Conservation (phyloP, 2,888 invertebrate species). For the Campoplex nolae region DNA sequence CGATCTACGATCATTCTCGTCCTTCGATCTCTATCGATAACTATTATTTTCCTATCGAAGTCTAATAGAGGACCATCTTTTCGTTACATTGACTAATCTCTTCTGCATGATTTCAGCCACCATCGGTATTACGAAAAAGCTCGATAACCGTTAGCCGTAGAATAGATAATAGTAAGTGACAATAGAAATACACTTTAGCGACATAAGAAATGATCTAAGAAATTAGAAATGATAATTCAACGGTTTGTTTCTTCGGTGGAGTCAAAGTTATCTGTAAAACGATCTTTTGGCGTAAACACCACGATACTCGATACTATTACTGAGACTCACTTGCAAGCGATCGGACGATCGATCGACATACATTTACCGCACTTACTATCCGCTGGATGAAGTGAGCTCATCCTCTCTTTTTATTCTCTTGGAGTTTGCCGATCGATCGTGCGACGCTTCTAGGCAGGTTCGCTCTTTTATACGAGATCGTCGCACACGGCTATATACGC, state of each 20-base stretch:
- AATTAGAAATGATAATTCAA: conserved; percentile 56
- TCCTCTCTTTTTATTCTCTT: conserved; percentile 33
- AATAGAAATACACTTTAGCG: conserved; percentile 32
- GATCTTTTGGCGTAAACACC: conserved; percentile 60
- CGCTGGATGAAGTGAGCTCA: conserved; percentile 23
- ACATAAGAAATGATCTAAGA: conserved; percentile 50
- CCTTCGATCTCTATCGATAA: no score
- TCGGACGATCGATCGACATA: conserved; percentile 60
- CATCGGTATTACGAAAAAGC: not conserved
- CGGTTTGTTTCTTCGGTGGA: conserved; percentile 6
- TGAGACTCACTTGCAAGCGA: conserved; percentile 46
- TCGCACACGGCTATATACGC: conserved; percentile 58
- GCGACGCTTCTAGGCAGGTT: conserved; percentile 51
- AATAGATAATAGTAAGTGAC: not conserved
- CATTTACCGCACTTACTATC: conserved; percentile 34
- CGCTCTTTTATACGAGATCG: conserved; percentile 51
- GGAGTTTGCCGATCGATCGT: conserved; percentile 58
- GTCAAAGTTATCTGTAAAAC: conserved; percentile 23
- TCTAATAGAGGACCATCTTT: not conserved
- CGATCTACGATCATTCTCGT: no score
- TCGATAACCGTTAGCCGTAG: not conserved
- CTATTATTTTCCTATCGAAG: not conserved
- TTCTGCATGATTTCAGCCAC: not conserved
- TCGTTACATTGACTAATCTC: not conserved
- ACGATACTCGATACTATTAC: conserved; percentile 33